Base-by-base conservation (phyloP, 2,797 vertebrate genomes). In the Anguilla obscura region DNA sequence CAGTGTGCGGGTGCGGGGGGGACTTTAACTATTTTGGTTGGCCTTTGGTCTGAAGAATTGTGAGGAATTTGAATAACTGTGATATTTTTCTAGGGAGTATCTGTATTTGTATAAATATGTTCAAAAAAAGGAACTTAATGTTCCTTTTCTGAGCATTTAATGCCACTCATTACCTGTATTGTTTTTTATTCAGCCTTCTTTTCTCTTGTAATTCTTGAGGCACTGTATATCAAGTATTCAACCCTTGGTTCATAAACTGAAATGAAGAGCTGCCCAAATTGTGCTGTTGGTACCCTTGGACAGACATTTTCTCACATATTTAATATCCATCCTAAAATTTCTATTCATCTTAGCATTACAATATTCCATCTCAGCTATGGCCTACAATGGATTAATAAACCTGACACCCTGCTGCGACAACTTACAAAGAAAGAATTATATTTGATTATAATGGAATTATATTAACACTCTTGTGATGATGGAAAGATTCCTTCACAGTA, bases 391-490 rank as follows among this genome's bases (percentile, higher is more conserved):
- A 71, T 71, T 71, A 27, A 74, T 74, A 74, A 71, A n/a, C 69
- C 33, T 33, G 12, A 33, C 69, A 74, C 12, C 27, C 69, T 14
- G 30, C 69, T 74, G 30, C 33, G 12, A 36, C 8, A 14, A 14
- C 27, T 30, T 30, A 74, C 30, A 74, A 74, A 74, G 10, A 14
- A 74, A 27, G 69, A 74, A 74, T 74, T 74, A 74, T 33, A 36
- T 74, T 74, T 74, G 69, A 74, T 74, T 27, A 36, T 74, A 74
- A 74, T 36, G 27, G 30, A 74, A 74, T 33, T 74, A 74, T 30
- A 30, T 30, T 10, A 8, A 74, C 69, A 74, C 24, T 74, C 30
- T 74, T 3, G 5, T 16, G 69, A 27, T 1, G 30, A 27, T 74
- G 69, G 69, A 74, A 74, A n/a, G 12, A 14, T 74, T 33, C 30